Percentiles rank a stretch among this genome's conserved stretches.
Evolutionary conservation across 1,140 invertebrate genomes (phyloP).

Genomic region (Delia radicum): DNA sequence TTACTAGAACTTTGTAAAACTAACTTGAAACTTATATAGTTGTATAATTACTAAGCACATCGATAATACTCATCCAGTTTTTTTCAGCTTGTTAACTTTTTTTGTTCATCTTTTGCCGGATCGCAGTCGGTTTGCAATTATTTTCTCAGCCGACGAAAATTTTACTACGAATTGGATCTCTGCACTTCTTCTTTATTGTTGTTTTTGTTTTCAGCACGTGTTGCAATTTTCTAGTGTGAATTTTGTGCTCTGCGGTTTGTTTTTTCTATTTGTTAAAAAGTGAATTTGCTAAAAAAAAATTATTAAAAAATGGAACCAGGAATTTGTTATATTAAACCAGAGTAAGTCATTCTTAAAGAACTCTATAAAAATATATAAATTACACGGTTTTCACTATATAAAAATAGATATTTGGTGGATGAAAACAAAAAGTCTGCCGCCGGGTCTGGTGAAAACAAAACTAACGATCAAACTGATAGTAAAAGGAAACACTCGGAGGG

Average conservation of each 20-base stretch:
- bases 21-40: too few relatives aligned
- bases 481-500: slow-evolving; percentile 47
- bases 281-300: background rate
- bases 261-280: background rate
- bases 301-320: slow-evolving; percentile 52
- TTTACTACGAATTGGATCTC: too few relatives aligned
- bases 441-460: background rate
- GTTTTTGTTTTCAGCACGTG: background rate
- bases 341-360: slow-evolving; percentile 49
- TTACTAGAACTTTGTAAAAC: too few relatives aligned
- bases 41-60: too few relatives aligned
- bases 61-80: too few relatives aligned
- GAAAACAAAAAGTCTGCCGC: background rate
- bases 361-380: background rate
- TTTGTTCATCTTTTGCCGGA: too few relatives aligned
- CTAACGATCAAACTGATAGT: slow-evolving; percentile 26
- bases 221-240: background rate
- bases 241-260: too few relatives aligned
- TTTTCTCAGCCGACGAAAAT: too few relatives aligned
- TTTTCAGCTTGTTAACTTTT: too few relatives aligned
- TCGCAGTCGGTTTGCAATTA: too few relatives aligned
- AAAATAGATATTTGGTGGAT: slow-evolving; percentile 25
- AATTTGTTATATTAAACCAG: slow-evolving; percentile 61
- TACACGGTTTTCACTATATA: too few relatives aligned
- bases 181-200: too few relatives aligned